phyloP scores from a whole-genome alignment of 2,888 invertebrate species.

The Dolomedes plantarius region DNA sequence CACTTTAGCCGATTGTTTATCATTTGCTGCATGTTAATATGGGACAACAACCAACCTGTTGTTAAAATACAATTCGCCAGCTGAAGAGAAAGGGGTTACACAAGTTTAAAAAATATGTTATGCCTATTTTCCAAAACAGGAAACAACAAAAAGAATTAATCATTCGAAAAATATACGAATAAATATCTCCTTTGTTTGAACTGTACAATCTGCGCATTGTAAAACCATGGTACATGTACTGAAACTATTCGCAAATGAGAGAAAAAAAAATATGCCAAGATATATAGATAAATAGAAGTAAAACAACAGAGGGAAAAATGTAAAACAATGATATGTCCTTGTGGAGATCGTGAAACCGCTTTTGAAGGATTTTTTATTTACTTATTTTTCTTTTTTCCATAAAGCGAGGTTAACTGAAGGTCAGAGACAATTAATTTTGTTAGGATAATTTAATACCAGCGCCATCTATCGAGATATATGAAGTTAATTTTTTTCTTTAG shows the following conservation, averaged over 20 bases:
- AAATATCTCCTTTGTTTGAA: constrained; percentile 41
- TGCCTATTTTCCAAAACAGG: constrained; percentile 1
- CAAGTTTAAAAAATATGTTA: background rate
- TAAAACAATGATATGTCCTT: constrained; percentile 65
- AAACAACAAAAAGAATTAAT: constrained; percentile 33
- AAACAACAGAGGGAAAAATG: constrained; percentile 38
- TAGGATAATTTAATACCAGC: constrained; percentile 3
- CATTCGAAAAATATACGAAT: constrained; percentile 28
- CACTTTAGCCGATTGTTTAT: background rate
- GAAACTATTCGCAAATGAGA: constrained; percentile 36
- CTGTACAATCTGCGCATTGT: constrained; percentile 35
- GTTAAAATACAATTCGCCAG: background rate
- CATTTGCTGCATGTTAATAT: background rate
- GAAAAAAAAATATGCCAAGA: constrained; percentile 37
- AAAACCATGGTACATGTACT: constrained; percentile 18
- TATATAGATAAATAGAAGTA: constrained; percentile 18
- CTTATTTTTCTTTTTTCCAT: constrained; percentile 16
- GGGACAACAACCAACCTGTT: background rate
- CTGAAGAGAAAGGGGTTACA: constrained; percentile 5
- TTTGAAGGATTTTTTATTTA: constrained; percentile 42
- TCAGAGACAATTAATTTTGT: constrained; percentile 52
- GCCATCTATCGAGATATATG: constrained; percentile 34
- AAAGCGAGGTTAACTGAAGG: constrained; percentile 56
- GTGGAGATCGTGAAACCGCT: constrained; percentile 54
- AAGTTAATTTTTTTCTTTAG: background rate